Evolutionary conservation across 2,113 vertebrate genomes (phyloP).

Genomic region (Gnathonemus longibarbis): DNA sequence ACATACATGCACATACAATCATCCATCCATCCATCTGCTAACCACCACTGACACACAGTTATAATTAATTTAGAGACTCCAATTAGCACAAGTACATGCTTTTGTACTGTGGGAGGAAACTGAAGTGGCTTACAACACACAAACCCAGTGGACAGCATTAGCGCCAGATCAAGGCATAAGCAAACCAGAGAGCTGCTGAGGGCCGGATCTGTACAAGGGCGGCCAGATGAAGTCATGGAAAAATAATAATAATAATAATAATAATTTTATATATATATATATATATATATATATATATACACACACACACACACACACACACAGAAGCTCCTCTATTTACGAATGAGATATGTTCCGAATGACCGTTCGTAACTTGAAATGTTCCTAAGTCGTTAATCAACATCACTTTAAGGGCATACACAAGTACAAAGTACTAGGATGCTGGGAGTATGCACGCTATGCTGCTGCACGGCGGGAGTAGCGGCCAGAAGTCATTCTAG

Average conservation of each 20-base stretch:
- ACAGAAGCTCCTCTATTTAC: too few relatives aligned
- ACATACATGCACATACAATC: neutral
- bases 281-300: neutral
- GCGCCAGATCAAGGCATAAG: neutral
- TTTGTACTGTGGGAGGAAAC: neutral
- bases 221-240: neutral
- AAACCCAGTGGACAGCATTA: neutral
- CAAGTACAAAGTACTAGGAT: too few relatives aligned
- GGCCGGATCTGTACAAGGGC: neutral
- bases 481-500: too few relatives aligned
- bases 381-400: too few relatives aligned
- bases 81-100: neutral
- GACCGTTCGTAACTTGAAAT: too few relatives aligned
- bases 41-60: neutral
- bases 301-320: too few relatives aligned
- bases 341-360: too few relatives aligned
- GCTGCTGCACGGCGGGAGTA: too few relatives aligned
- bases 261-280: neutral
- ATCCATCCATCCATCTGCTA: neutral
- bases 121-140: neutral
- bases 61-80: neutral
- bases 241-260: neutral
- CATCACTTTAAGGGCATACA: too few relatives aligned
- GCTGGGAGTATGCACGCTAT: too few relatives aligned
- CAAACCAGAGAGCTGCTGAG: neutral